A percentile compares a stretch with the other conserved stretches of the same genome.
Conservation (phyloP, 2,113 vertebrate species). For the Pedetes capensis region DNA sequence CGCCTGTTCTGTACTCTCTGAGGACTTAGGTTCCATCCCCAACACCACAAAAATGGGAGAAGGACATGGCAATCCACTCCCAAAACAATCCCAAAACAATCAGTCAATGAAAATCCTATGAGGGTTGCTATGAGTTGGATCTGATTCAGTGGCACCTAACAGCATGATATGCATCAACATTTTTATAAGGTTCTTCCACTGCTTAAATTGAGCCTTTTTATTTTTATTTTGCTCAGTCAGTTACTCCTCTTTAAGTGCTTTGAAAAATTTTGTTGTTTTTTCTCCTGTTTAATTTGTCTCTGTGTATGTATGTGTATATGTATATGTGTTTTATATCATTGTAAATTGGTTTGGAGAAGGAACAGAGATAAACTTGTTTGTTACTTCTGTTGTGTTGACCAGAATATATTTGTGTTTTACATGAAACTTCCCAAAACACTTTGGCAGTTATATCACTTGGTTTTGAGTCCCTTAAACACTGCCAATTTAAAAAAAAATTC, state of each 20-base stretch:
- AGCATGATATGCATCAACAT: too few species aligned
- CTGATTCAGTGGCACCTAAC: too few species aligned
- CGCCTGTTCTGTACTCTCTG: too few species aligned
- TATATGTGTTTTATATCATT: not conserved
- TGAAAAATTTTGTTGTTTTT: not conserved
- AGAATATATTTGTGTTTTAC: not conserved
- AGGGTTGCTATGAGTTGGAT: too few species aligned
- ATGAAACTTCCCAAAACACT: not conserved
- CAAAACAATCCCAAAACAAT: too few species aligned
- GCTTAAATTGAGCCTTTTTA: not conserved
- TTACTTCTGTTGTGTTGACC: not conserved
- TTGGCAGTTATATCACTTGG: not conserved
- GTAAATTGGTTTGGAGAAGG: not conserved
- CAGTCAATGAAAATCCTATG: too few species aligned
- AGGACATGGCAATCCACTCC: too few species aligned
- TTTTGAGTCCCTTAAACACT: not conserved
- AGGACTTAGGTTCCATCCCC: too few species aligned
- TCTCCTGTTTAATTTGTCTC: not conserved
- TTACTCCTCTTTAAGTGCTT: not conserved
- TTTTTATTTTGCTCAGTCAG: not conserved
- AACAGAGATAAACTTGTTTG: not conserved
- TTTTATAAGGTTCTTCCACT: not conserved
- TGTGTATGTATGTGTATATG: not conserved
- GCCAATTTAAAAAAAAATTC: not conserved
- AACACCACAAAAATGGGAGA: too few species aligned